Percentiles rank a stretch among this genome's conserved stretches.
Evolutionary conservation across 2,113 vertebrate genomes (phyloP).

Genomic region (Anolis carolinensis): DNA sequence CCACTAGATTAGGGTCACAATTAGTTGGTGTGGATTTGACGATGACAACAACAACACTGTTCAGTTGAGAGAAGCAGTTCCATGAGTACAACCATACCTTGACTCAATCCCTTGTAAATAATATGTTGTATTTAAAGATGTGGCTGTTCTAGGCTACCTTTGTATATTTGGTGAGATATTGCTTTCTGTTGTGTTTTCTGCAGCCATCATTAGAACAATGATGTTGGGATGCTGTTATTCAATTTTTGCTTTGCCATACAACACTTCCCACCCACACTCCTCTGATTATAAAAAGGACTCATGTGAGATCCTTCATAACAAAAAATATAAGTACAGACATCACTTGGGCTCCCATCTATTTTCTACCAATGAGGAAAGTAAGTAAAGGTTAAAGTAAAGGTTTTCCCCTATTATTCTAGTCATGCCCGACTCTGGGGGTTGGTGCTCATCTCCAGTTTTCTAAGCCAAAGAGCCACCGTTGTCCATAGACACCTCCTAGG

Average conservation of each 20-base stretch:
- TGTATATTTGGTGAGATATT: background rate
- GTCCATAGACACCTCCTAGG: no score
- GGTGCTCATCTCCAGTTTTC: no score
- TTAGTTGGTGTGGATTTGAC: background rate
- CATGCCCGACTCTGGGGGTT: no score
- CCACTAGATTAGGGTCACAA: background rate
- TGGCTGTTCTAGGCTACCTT: background rate
- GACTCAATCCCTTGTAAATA: fast-evolving
- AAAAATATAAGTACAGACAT: background rate
- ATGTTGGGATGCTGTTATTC: background rate
- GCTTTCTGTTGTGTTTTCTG: background rate
- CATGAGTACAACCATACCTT: no score
- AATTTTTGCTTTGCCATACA: background rate
- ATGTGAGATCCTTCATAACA: background rate
- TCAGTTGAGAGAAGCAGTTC: no score
- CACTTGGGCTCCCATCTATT: background rate
- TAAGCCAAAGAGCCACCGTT: no score
- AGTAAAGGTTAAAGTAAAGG: no score
- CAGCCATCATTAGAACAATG: background rate
- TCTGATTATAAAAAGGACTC: background rate
- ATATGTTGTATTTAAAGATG: background rate
- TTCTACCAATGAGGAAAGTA: background rate
- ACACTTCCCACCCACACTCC: background rate
- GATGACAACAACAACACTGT: background rate
- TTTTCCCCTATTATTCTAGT: no score